Percentiles rank a stretch among this genome's conserved stretches.
Evolutionary conservation across 2,797 vertebrate species (phyloP).

Genomic region (Chromobotia macracanthus): DNA sequence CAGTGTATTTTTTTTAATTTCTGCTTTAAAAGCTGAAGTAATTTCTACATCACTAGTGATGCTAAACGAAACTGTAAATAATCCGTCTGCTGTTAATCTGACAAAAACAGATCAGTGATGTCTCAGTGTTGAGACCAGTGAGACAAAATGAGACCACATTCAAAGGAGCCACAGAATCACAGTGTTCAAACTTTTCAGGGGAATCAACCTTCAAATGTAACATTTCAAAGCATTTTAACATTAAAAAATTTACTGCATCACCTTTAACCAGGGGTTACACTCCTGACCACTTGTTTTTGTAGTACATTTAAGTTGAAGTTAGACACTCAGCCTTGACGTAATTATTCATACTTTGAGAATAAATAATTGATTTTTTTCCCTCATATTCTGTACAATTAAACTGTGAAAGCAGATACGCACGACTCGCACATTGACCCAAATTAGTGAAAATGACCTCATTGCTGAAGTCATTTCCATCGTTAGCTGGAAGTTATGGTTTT

Average conservation of each 20-base stretch:
- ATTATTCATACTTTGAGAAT: constrained; percentile 25
- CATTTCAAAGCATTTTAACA: too few species aligned
- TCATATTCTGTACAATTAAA: constrained; percentile 32
- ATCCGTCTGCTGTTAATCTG: neutral
- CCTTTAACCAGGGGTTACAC: neutral
- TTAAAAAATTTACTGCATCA: too few species aligned
- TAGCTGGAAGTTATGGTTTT: constrained; percentile 37
- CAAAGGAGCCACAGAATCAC: neutral
- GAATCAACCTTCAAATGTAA: neutral
- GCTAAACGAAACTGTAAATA: neutral
- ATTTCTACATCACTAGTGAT: neutral
- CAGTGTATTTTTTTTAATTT: neutral
- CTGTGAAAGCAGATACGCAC: constrained; percentile 17
- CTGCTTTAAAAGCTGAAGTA: neutral
- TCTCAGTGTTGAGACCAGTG: neutral
- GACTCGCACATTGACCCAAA: constrained; percentile 21
- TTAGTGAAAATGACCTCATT: constrained; percentile 36
- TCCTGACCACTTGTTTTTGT: neutral
- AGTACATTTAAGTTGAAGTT: neutral
- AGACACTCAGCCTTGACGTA: neutral
- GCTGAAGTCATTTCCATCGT: constrained; percentile 36
- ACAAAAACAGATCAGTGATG: neutral
- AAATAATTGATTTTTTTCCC: constrained; percentile 34
- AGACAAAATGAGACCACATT: neutral
- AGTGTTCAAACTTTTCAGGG: neutral